Percentiles rank a stretch among this genome's conserved stretches.
Conservation (phyloP, 2,113 vertebrate species). For the Otus sunia region DNA sequence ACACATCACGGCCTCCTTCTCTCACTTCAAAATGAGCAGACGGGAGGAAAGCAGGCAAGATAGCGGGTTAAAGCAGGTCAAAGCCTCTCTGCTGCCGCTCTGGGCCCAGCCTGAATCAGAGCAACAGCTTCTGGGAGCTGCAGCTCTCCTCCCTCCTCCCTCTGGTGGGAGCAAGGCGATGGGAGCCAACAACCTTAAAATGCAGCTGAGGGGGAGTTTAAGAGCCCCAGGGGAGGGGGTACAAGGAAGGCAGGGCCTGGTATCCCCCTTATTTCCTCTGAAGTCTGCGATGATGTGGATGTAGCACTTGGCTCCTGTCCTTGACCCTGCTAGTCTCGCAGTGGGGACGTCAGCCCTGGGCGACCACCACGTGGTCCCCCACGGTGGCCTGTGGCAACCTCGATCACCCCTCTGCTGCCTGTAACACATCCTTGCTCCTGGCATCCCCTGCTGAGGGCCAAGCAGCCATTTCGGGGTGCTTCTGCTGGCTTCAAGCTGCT, state of each 20-base stretch:
- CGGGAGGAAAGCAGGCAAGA: background rate
- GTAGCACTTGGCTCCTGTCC: background rate
- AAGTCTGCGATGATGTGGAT: background rate
- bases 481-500: background rate
- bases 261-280: background rate
- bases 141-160: background rate
- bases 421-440: background rate
- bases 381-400: background rate
- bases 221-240: background rate
- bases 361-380: background rate
- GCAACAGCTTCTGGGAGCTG: background rate
- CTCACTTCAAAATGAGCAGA: background rate
- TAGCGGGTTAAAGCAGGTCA: background rate
- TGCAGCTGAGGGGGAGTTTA: background rate
- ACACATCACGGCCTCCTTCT: background rate
- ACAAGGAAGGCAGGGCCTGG: background rate
- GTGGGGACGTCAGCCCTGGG: background rate
- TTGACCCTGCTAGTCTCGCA: background rate
- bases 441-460: background rate
- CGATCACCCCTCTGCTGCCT: rapidly evolving
- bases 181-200: background rate
- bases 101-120: background rate
- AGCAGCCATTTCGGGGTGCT: background rate
- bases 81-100: background rate
- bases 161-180: background rate